phyloP scores from a whole-genome alignment of 2,113 vertebrate species.

The Myrmecophaga tridactyla region DNA sequence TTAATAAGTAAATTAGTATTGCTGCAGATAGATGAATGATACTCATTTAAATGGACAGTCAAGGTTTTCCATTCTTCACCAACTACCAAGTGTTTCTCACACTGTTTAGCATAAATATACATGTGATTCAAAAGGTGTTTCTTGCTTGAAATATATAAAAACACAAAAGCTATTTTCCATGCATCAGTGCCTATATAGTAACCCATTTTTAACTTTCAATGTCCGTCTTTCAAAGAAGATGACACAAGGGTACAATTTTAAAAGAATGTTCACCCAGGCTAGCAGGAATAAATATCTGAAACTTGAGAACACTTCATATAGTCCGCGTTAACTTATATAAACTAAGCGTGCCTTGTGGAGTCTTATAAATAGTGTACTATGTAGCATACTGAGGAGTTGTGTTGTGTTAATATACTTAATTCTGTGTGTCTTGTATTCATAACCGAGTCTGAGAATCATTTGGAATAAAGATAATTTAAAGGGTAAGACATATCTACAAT shows the following conservation, averaged over 20 bases:
- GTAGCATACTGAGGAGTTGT: conserved; percentile 62
- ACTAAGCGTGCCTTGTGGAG: conserved; percentile 67
- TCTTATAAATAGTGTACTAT: conserved; percentile 65
- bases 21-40: not conserved
- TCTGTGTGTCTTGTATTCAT: conserved; percentile 66
- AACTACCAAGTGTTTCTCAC: conserved; percentile 14
- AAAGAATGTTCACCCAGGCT: conserved; percentile 54
- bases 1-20: conserved; percentile 24
- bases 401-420: conserved; percentile 67
- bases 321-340: conserved; percentile 68
- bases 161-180: conserved; percentile 47
- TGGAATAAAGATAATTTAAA: conserved; percentile 57
- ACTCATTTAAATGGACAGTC: conserved; percentile 14
- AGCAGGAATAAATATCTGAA: conserved; percentile 50
- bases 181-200: conserved; percentile 66
- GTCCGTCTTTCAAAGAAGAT: conserved; percentile 40
- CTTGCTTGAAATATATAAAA: conserved; percentile 53
- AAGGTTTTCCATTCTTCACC: conserved; percentile 47
- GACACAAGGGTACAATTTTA: conserved; percentile 32
- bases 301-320: conserved; percentile 62
- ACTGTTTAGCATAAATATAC: conserved; percentile 44
- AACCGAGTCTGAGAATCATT: conserved; percentile 46
- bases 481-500: conserved; percentile 52
- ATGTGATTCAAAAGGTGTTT: conserved; percentile 43
- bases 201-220: conserved; percentile 46